Conservation (phyloP, 2,113 vertebrate genomes). For the Menidia beryllina region DNA sequence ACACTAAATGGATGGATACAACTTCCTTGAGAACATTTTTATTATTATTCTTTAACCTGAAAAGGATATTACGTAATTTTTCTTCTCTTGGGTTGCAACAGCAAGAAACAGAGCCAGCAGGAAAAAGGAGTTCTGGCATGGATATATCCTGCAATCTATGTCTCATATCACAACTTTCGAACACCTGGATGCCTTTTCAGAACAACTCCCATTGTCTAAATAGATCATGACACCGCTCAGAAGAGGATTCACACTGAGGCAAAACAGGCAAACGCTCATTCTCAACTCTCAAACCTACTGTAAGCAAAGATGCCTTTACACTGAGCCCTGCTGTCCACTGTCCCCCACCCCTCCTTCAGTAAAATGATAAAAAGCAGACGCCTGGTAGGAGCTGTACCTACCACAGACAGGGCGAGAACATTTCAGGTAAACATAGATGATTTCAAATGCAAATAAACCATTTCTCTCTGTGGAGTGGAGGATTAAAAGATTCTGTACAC, state of each 20-base stretch:
- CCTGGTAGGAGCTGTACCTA: too few species aligned
- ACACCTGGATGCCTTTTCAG: neutral
- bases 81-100: neutral
- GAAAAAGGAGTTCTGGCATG: neutral
- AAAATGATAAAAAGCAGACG: constrained; percentile 16
- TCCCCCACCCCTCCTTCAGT: constrained; percentile 4
- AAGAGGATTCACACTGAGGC: constrained; percentile 1
- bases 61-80: neutral
- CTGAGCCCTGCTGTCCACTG: neutral
- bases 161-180: neutral
- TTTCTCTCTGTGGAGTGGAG: neutral
- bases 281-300: neutral
- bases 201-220: constrained; percentile 46
- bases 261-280: neutral
- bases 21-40: neutral
- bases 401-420: too few species aligned
- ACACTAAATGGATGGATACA: constrained; percentile 24
- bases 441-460: constrained; percentile 9
- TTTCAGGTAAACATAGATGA: neutral
- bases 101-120: neutral
- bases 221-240: neutral
- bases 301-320: neutral
- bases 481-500: too few species aligned
- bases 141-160: neutral
- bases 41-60: neutral